phyloP scores from a whole-genome alignment of 37 sponge, comb jelly and placozoan species.

The Diacarnus erythraeanus region DNA sequence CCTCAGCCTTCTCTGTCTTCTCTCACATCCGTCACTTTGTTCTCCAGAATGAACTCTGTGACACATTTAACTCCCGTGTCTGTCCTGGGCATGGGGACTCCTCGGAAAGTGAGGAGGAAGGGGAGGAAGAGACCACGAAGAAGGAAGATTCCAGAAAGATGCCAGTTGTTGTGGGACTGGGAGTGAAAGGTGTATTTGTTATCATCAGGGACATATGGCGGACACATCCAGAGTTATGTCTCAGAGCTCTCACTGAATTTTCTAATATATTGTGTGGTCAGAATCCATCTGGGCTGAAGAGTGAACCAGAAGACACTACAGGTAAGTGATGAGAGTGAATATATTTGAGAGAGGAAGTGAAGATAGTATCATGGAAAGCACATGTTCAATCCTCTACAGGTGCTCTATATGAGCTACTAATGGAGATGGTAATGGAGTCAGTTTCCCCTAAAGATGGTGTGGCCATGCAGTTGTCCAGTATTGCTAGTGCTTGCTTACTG shows the following conservation, averaged over 20 bases:
- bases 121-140: conserved; percentile 33
- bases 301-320: conserved; percentile 80
- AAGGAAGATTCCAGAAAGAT: conserved; percentile 38
- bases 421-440: conserved; percentile 68
- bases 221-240: conserved; percentile 76
- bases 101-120: conserved; percentile 38
- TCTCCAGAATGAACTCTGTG: conserved; percentile 69
- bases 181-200: conserved; percentile 81
- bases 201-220: conserved; percentile 78
- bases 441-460: conserved; percentile 26
- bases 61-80: conserved; percentile 59
- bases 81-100: background rate
- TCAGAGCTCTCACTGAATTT: conserved; percentile 71
- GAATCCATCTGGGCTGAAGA: conserved; percentile 61
- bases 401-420: conserved; percentile 79
- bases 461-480: conserved; percentile 52
- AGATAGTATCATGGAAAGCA: background rate
- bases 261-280: conserved; percentile 78
- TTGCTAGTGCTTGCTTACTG: conserved; percentile 78
- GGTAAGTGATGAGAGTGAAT: conserved; percentile 16
- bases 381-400: conserved; percentile 33
- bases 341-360: background rate
- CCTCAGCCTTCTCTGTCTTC: conserved; percentile 70
- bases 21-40: conserved; percentile 71
- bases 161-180: conserved; percentile 79